These are phyloP conservation scores for Charadrius vociferus DNA, from an alignment of 2,113 vertebrate species.

Conservation along the genomic window DNA sequence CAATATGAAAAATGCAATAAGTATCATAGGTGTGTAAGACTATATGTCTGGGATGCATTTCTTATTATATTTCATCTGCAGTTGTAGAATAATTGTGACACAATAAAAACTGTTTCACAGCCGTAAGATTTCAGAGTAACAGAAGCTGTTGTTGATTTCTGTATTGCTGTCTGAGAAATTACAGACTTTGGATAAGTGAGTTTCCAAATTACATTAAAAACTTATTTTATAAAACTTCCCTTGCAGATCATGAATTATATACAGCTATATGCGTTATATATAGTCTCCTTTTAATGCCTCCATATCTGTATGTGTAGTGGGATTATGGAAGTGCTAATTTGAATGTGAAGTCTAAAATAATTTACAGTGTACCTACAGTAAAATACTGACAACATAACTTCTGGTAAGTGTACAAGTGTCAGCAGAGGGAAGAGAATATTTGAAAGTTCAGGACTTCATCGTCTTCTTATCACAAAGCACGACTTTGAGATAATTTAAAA, in stretches of 20 bases:
- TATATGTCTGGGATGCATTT: not conserved
- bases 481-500: not conserved
- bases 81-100: not conserved
- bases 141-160: not conserved
- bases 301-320: not conserved
- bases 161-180: not conserved
- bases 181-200: not conserved
- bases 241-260: not conserved
- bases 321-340: not conserved
- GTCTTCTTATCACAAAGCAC: not conserved
- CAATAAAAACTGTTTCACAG: not conserved
- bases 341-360: not conserved
- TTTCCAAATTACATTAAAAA: not conserved
- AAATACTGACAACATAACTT: not conserved
- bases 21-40: not conserved
- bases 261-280: not conserved
- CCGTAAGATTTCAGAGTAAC: not conserved
- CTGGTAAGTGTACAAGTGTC: not conserved
- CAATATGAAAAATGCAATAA: not conserved
- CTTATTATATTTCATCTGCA: not conserved
- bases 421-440: not conserved
- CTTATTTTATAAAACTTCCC: not conserved
- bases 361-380: not conserved
- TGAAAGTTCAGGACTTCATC: not conserved
- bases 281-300: not conserved